Conservation (phyloP, 2,888 invertebrate genomes). For the Metalampra italica region DNA sequence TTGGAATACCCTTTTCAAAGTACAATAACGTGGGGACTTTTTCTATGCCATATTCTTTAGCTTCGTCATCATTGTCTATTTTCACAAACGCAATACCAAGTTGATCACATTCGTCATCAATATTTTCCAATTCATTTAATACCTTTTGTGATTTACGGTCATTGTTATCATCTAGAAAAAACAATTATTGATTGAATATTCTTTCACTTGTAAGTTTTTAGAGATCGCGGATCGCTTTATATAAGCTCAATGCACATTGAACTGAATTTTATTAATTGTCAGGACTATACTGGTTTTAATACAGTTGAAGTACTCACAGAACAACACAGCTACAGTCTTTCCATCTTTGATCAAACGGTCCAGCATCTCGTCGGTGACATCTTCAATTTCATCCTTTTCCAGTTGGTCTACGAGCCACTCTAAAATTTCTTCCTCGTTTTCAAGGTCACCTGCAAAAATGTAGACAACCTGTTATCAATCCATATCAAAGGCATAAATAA, state of each 20-base stretch:
- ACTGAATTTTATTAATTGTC: too few species aligned
- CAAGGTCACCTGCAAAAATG: conserved; percentile 84
- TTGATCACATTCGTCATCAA: conserved; percentile 94
- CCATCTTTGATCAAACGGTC: conserved; percentile 93
- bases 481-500: not conserved
- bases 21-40: conserved; percentile 92
- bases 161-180: conserved; percentile 88
- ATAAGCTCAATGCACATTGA: too few species aligned
- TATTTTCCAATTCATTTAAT: conserved; percentile 93
- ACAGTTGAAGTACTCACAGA: conserved; percentile 85
- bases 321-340: conserved; percentile 92
- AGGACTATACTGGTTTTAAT: too few species aligned
- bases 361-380: conserved; percentile 96
- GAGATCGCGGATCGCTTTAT: too few species aligned
- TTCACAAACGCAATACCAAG: conserved; percentile 94
- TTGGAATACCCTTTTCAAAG: conserved; percentile 87
- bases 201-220: too few species aligned
- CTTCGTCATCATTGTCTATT: conserved; percentile 93
- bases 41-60: conserved; percentile 93
- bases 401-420: conserved; percentile 93
- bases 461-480: not conserved
- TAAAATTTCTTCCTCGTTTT: conserved; percentile 92
- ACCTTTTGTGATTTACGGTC: conserved; percentile 92
- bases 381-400: conserved; percentile 96
- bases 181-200: not conserved